Conservation (phyloP, 2,888 invertebrate genomes). For the Cheilosia vulpina region DNA sequence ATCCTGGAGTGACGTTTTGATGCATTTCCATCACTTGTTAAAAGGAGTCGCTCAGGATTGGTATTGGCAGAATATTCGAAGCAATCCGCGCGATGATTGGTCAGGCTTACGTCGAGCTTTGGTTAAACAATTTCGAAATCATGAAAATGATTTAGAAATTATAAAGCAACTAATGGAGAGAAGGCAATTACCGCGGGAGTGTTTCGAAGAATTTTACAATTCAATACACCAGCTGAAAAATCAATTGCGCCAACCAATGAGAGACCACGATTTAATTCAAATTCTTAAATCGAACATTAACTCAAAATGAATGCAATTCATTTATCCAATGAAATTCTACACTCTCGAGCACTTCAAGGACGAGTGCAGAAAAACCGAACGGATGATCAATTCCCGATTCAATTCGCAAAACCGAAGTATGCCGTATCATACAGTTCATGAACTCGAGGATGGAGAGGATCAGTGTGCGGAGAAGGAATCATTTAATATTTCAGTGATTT, state of each 20-base stretch:
- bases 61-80: slow-evolving; percentile 18
- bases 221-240: slow-evolving; percentile 8
- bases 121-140: slow-evolving; percentile 1
- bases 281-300: slow-evolving; percentile 16
- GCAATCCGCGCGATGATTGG: slow-evolving; percentile 5
- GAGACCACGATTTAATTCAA: slow-evolving; percentile 23
- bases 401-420: not conserved
- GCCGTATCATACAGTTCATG: not conserved
- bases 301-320: slow-evolving; percentile 3
- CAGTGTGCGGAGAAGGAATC: no score
- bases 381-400: not conserved
- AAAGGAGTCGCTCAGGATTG: slow-evolving; percentile 14
- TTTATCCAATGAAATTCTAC: slow-evolving; percentile 16
- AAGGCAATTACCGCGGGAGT: slow-evolving; percentile 20
- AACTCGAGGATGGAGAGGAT: not conserved
- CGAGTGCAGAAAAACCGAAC: slow-evolving; percentile 14
- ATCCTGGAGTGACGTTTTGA: slow-evolving; percentile 18
- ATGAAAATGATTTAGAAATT: slow-evolving; percentile 28
- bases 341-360: slow-evolving; percentile 9
- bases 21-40: slow-evolving; percentile 2
- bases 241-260: slow-evolving; percentile 7
- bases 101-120: not conserved
- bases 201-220: slow-evolving; percentile 4
- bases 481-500: no score
- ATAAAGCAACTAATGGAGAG: slow-evolving; percentile 20